A percentile compares a stretch with the other conserved stretches of the same genome.
Evolutionary conservation across 2,888 invertebrate species (phyloP).

Genomic region (Meloe dianella): DNA sequence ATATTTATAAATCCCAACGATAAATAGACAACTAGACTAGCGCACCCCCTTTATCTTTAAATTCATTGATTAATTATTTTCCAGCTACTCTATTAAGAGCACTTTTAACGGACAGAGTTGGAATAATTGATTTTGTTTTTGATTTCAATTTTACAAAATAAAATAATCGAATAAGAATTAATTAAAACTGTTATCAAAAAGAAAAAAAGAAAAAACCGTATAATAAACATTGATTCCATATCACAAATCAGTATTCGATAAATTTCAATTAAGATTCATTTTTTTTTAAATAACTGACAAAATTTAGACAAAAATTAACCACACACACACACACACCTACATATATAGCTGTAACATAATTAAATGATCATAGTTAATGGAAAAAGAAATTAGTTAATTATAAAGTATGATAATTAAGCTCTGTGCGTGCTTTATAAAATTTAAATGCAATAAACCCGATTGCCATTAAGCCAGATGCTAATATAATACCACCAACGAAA

Average conservation of each 20-base stretch:
- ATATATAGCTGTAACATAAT: slow-evolving; percentile 12
- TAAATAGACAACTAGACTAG: slow-evolving; percentile 41
- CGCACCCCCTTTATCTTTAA: slow-evolving; percentile 44
- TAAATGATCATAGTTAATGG: background rate
- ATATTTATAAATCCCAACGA: slow-evolving; percentile 4
- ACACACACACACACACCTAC: slow-evolving; percentile 33
- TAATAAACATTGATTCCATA: no score
- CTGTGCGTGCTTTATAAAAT: slow-evolving; percentile 85
- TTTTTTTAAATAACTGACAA: slow-evolving; percentile 7
- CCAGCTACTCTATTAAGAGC: slow-evolving; percentile 58
- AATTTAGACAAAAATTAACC: slow-evolving; percentile 25
- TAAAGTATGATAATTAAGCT: slow-evolving; percentile 87
- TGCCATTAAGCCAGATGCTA: slow-evolving; percentile 78
- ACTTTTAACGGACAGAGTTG: slow-evolving; percentile 56
- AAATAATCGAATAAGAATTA: background rate
- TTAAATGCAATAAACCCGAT: slow-evolving; percentile 85
- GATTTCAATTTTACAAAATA: slow-evolving; percentile 13
- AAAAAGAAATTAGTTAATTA: slow-evolving; percentile 60
- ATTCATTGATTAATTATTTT: slow-evolving; percentile 39
- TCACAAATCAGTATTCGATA: slow-evolving; percentile 15
- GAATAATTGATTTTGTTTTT: slow-evolving; percentile 15
- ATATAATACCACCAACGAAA: slow-evolving; percentile 84
- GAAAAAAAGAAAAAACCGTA: slow-evolving; percentile 14
- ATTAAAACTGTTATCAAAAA: background rate
- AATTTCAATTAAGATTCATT: background rate